Base-by-base conservation (phyloP, 1,140 invertebrate genomes). In the Drosophila grimshawi region DNA sequence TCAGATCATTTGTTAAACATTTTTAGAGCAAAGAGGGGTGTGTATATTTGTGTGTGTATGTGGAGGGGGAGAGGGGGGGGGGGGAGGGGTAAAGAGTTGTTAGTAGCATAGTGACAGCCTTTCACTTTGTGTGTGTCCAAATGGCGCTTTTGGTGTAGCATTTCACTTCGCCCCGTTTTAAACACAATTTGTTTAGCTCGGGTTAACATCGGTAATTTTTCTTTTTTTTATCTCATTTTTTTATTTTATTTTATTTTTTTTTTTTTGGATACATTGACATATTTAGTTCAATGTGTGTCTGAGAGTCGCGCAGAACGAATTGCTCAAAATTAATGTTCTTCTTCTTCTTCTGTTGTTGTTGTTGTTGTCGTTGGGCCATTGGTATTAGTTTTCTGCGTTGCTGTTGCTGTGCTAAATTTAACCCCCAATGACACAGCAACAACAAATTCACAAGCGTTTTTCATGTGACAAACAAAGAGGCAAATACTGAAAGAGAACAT, bases 121-220 rank as follows among this genome's bases (percentile, higher is more conserved):
- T 81, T 86, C 82, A 76, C 82, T 86, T 86, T 64, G 62, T 46
- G 33, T 51, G 32, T 74, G 45, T 53, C 71, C 59, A 57, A 49
- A 67, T 74, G 61, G 49, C 73, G 46, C 66, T 79, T 86, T 86
- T 78, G 82, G 80, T 86, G 80, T 86, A 77, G 82, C 83, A 88
- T 86, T 86, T 86, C 82, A 86, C 76, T 88, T 43, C 39, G 66
- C 66, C 68, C 73, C 82, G 80, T 86, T 86, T 86, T 80, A 88
- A 86, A 86, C 82, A 71, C 76, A 62, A 86, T 88, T 86, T 86
- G 82, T 86, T 88, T 88, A 88, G 76, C 76, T 86, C 76, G 68
- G 77, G 62, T 83, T 88, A 88, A 88, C 83, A 80, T 65, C 76
- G 65, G 83, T 86, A 76, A 88, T 88, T 86, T 82, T 80, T 86